Evolutionary conservation across 2,113 vertebrate species (phyloP), one percentile per base, ranked within the genome.

Genomic region (Triplophysa siluroides): DNA sequence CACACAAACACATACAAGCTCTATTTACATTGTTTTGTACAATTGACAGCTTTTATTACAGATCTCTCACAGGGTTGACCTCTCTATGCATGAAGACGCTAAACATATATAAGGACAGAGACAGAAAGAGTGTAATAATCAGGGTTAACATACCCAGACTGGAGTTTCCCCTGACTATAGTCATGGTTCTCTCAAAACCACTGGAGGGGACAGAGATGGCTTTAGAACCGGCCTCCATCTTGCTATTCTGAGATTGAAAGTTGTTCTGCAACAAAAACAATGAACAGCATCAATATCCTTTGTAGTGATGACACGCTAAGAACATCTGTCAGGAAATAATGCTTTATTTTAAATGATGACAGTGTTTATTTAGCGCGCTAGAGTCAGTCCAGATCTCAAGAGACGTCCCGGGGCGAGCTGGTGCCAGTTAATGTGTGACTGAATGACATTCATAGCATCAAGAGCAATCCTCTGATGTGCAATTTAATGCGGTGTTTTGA

Each of bases 121-220:
- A 81, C 18, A 88, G 79, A 86, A 47, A 1, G 81, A 84, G 24
- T 83, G 85, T 82, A 81, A 91, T 87, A 88, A 90, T 88, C 85
- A 89, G 70, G 69, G 84, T 89, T 80, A 91, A 93, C 92, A 91
- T 95, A 99, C 98, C 98, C 90, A 99, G 92, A 89, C 96, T 97
- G 90, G 94, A 95, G 92, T 94, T 97, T 92, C 96, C 97, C 94
- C 96, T 96, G 90, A 93, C 94, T 90, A 99, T 93, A 87, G 88
- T 93, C 88, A 99, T 94, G 81, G 93, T 97, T 90, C 91, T 95
- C 90, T 96, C 95, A 86, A 94, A 94, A 54, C 86, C 84, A 81
- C 87, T 94, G 84, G 81, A 84, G 85, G 67, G 89, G 78, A 78
- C 86, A 60, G 88, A 86, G 16, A 41, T 38, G 82, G 83, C 85